Evolutionary conservation across 2,113 vertebrate genomes (phyloP).

Genomic region (Onychostoma macrolepis): DNA sequence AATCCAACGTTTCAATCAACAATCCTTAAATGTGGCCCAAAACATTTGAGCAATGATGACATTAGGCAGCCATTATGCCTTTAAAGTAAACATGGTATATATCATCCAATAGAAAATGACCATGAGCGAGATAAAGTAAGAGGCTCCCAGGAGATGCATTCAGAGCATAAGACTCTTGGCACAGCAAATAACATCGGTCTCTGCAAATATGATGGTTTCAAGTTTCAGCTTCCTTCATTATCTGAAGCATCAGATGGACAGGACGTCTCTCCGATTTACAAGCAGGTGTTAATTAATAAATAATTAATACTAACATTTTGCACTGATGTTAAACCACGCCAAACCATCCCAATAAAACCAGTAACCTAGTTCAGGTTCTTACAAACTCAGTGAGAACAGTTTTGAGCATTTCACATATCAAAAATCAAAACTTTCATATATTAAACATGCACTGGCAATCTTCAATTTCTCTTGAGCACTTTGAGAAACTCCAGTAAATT

Average conservation of each 20-base stretch:
- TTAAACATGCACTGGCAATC: too few species aligned
- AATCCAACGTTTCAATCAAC: not conserved
- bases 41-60: not conserved
- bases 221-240: not conserved
- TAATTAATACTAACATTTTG: too few species aligned
- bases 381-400: too few species aligned
- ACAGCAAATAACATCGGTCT: not conserved
- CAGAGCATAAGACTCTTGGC: not conserved
- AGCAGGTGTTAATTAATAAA: not conserved
- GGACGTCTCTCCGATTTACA: not conserved
- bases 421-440: too few species aligned
- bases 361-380: too few species aligned
- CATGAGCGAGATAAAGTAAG: not conserved
- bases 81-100: not conserved
- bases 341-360: too few species aligned
- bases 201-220: not conserved
- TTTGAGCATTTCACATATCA: too few species aligned
- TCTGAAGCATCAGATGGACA: not conserved
- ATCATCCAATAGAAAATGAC: not conserved
- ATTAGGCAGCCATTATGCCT: too few species aligned
- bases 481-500: not conserved
- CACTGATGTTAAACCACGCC: too few species aligned
- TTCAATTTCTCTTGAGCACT: not conserved
- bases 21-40: not conserved
- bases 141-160: not conserved